These are phyloP conservation scores for Heliconius cydno DNA, from an alignment of 2,888 invertebrate species.

Conservation along the genomic window DNA sequence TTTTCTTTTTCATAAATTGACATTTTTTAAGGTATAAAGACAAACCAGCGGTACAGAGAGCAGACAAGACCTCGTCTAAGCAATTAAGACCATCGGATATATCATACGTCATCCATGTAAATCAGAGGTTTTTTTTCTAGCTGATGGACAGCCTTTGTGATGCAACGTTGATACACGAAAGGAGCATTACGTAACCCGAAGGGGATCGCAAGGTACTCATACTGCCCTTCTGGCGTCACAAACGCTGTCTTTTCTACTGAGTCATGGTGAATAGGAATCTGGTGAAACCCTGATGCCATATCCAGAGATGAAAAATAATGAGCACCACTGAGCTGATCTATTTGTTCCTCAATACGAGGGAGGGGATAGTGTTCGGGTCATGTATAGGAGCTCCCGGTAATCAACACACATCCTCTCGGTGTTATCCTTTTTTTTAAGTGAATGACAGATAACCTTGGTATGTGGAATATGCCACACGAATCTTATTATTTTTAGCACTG, in stretches of 20 bases:
- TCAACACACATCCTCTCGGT: constrained; percentile 49
- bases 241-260: constrained; percentile 41
- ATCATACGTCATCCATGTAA: constrained; percentile 48
- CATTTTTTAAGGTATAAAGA: constrained; percentile 46
- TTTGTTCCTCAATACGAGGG: constrained; percentile 32
- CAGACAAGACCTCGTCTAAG: constrained; percentile 35
- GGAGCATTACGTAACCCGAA: constrained; percentile 50
- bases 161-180: constrained; percentile 56
- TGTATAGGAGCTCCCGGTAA: constrained; percentile 50
- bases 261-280: constrained; percentile 47
- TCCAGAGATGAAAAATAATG: constrained; percentile 34
- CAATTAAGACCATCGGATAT: constrained; percentile 36
- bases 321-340: constrained; percentile 29
- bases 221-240: constrained; percentile 45
- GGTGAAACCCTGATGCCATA: constrained; percentile 40
- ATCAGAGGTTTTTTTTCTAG: constrained; percentile 36
- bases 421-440: constrained; percentile 34
- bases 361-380: constrained; percentile 46
- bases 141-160: constrained; percentile 49
- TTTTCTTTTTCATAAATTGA: constrained; percentile 44
- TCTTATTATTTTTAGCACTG: too few relatives aligned
- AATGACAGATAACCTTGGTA: too few relatives aligned
- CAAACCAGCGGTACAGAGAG: constrained; percentile 43
- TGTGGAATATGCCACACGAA: too few relatives aligned
- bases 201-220: constrained; percentile 45